Conservation (phyloP, 2,888 invertebrate species). For the Labia minor region DNA sequence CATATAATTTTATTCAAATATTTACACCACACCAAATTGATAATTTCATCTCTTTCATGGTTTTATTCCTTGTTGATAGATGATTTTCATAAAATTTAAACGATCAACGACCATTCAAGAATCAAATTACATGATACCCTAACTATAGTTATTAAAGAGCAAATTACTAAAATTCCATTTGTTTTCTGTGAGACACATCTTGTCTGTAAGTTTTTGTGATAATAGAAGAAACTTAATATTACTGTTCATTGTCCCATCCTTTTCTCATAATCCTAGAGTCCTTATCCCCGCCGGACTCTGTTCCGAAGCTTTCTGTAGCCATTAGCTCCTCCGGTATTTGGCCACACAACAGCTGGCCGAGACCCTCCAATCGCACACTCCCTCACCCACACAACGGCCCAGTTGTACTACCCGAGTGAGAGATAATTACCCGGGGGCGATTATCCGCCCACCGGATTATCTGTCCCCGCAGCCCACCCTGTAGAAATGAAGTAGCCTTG, state of each 20-base stretch:
- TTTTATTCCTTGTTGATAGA: no score
- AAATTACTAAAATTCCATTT: neutral
- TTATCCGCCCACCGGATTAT: neutral
- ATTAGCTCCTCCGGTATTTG: neutral
- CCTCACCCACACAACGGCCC: neutral
- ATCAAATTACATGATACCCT: neutral
- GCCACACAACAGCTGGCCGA: neutral
- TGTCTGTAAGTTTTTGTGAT: neutral
- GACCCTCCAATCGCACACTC: neutral
- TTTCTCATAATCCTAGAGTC: neutral
- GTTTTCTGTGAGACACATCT: neutral
- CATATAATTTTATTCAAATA: no score
- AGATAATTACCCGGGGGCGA: conserved; percentile 7
- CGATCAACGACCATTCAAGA: no score
- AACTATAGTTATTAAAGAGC: neutral
- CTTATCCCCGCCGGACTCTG: neutral
- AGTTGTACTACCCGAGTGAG: neutral
- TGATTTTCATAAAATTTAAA: no score
- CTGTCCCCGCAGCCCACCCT: neutral
- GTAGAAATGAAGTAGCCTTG: neutral
- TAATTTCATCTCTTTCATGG: no score
- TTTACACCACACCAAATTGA: no score
- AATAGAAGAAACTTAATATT: neutral
- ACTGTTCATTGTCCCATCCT: neutral
- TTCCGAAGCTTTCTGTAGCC: neutral